phyloP scores from a whole-genome alignment of 2,113 vertebrate genomes.

The Macquaria australasica region DNA sequence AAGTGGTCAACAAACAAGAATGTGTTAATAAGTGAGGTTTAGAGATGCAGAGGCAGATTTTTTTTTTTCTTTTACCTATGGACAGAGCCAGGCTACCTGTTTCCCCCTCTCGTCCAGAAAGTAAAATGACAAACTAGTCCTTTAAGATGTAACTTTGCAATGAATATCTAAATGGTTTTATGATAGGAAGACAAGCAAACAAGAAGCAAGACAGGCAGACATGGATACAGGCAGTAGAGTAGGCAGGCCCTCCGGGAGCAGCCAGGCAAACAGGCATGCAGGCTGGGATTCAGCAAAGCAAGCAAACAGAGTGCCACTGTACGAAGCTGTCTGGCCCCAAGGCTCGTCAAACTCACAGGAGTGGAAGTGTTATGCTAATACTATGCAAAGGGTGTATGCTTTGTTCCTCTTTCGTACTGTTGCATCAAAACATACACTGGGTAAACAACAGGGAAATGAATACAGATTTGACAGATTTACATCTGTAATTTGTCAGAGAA shows the following conservation, averaged over 20 bases:
- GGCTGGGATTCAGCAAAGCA: constrained; percentile 56
- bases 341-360: constrained; percentile 68
- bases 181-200: constrained; percentile 8
- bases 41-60: neutral
- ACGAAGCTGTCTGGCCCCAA: constrained; percentile 40
- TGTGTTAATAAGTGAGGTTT: neutral
- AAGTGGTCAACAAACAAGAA: neutral
- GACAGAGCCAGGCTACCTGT: neutral
- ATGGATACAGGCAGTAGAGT: constrained; percentile 16
- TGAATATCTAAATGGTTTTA: constrained; percentile 19
- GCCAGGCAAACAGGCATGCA: constrained; percentile 50
- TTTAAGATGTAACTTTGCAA: neutral
- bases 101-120: neutral
- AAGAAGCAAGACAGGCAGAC: constrained; percentile 22
- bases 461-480: neutral
- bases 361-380: constrained; percentile 65
- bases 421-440: constrained; percentile 35
- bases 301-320: constrained; percentile 35
- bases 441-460: constrained; percentile 24
- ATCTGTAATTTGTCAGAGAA: constrained; percentile 23
- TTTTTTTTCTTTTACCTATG: neutral
- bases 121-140: neutral
- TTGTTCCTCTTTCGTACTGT: constrained; percentile 36
- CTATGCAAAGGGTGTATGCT: constrained; percentile 42
- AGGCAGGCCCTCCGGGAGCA: constrained; percentile 22